Evolutionary conservation across 2,113 vertebrate genomes (phyloP).

Genomic region (Ascaphus truei): DNA sequence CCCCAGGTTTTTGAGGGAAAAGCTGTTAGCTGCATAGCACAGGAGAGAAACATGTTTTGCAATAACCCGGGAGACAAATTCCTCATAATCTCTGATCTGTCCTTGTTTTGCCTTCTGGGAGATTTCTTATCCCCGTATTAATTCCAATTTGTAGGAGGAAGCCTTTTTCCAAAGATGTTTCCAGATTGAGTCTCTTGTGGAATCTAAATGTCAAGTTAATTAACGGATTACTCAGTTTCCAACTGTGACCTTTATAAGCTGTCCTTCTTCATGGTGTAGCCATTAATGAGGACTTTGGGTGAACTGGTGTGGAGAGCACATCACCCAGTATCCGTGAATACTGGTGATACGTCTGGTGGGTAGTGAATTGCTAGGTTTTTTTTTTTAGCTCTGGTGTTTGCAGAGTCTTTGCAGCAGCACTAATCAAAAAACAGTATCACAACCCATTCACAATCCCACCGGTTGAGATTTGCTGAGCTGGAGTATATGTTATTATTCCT

Average conservation of each 20-base stretch:
- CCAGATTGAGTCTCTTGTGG: constrained; percentile 29
- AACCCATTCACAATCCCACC: no score
- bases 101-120: constrained; percentile 41
- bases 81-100: constrained; percentile 47
- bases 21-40: background rate
- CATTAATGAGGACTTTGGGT: background rate
- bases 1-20: constrained; percentile 9
- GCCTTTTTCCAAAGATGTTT: constrained; percentile 42
- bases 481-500: no score
- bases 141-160: constrained; percentile 41
- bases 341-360: no score
- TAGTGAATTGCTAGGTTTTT: no score
- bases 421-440: no score
- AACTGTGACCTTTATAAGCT: constrained; percentile 9
- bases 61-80: constrained; percentile 44
- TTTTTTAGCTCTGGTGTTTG: no score
- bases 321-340: no score
- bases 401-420: no score
- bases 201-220: constrained; percentile 48
- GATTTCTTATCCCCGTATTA: constrained; percentile 41
- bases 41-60: constrained; percentile 41
- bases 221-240: constrained; percentile 42
- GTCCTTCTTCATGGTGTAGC: background rate
- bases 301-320: background rate
- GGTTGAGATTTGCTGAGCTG: no score